Base-by-base conservation (phyloP, 1,140 invertebrate species). In the Luehdorfia chinensis region DNA sequence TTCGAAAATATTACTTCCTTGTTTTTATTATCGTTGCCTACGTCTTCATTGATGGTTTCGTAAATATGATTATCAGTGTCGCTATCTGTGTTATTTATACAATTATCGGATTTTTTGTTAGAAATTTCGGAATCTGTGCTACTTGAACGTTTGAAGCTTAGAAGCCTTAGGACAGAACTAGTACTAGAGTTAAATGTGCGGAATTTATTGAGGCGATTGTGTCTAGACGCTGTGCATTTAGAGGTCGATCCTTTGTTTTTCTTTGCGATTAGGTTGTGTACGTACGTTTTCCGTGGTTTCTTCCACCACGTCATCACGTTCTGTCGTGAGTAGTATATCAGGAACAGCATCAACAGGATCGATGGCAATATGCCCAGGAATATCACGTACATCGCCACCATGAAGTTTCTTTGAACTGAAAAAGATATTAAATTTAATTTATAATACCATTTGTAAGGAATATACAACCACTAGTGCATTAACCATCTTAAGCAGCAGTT, bases 291-390 rank as follows among this genome's bases (percentile, higher is more conserved):
- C 47, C 88, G 84, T 3, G 91, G 88, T 65, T 93, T 93, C 74
- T 91, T 91, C 89, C 91, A 92, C 66, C 90, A 90, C 23, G 87
- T 81, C 12, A 90, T 87, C 4, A 91, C 75, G 66, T 92, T 92
- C 66, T 92, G 91, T 5, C 90, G 88, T 30, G 91, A 89, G 64
- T 94, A 94, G 89, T 95, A 96, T 6, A 92, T 72, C 2, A 94
- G 78, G 55, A 95, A 90, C 1, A 89, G 87, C 0, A 91, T 44
- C 1, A 95, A 64, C 0, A 92, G 88, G 1, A 81, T 69, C 33
- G 91, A 75, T 4, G 95, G 95, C 21, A 97, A 72, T 33, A 97
- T 92, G 3, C 94, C 91, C 51, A 97, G 88, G 88, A 97, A 96
- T 44, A 96, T 90, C 33, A 96, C 89, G 69, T 93, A 94, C 81